Conservation (phyloP, 2,888 invertebrate genomes). For the Epinotia ramella region DNA sequence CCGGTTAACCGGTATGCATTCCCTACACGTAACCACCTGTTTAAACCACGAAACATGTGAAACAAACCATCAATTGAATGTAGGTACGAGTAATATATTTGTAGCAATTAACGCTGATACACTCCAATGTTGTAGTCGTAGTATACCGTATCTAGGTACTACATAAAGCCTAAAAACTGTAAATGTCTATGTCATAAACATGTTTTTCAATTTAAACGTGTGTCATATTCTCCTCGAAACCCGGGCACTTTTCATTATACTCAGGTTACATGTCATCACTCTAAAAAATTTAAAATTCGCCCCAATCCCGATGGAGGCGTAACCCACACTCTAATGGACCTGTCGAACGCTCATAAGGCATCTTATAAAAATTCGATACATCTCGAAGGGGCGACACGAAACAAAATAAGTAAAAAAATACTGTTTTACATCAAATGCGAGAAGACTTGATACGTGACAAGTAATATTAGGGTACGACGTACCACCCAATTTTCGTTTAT, state of each 20-base stretch:
- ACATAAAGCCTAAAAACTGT: neutral
- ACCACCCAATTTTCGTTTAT: conserved; percentile 31
- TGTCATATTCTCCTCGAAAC: conserved; percentile 4
- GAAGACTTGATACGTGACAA: conserved; percentile 56
- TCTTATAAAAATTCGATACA: conserved; percentile 65
- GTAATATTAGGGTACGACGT: conserved; percentile 50
- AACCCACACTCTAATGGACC: conserved; percentile 65
- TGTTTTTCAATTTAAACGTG: neutral
- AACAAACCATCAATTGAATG: too few species aligned
- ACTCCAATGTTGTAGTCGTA: too few species aligned
- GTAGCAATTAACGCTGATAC: too few species aligned
- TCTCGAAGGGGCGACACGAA: conserved; percentile 51
- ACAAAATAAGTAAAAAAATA: conserved; percentile 51
- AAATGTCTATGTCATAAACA: neutral
- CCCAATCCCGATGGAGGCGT: conserved; percentile 50
- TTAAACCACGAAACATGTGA: too few species aligned
- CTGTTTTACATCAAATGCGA: conserved; percentile 57
- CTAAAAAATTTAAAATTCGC: conserved; percentile 45
- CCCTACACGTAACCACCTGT: too few species aligned
- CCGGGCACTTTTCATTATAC: conserved; percentile 43
- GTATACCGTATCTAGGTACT: too few species aligned
- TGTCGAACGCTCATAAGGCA: conserved; percentile 55
- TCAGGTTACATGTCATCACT: conserved; percentile 48
- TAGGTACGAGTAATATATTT: too few species aligned
- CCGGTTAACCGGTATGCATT: too few species aligned